Percentiles rank a stretch among this genome's conserved stretches.
These are phyloP conservation scores for Tupaia chinensis DNA, from an alignment of 2,113 vertebrate species.

Conservation along the genomic window DNA sequence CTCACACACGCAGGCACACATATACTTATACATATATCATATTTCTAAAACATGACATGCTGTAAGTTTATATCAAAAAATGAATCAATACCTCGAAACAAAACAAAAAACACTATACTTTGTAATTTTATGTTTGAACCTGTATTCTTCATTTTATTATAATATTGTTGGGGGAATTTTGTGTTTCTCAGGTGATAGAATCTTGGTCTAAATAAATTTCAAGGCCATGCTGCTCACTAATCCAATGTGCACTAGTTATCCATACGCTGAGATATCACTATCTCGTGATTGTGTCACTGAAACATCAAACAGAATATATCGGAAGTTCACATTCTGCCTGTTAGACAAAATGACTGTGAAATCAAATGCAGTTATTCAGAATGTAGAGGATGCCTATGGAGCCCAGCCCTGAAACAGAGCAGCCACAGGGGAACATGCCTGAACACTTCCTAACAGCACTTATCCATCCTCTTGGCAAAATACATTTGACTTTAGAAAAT, in stretches of 20 bases:
- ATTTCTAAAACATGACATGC: neutral
- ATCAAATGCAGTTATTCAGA: neutral
- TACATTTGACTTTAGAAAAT: conserved; percentile 44
- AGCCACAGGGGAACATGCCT: neutral
- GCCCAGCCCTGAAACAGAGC: neutral
- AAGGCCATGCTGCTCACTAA: neutral
- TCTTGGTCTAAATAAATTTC: conserved; percentile 28
- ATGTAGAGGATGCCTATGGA: neutral
- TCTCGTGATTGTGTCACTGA: conserved; percentile 7
- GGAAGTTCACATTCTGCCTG: conserved; percentile 30
- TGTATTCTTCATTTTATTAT: conserved; percentile 7
- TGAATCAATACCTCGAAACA: neutral
- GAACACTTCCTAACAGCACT: neutral
- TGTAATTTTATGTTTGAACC: neutral
- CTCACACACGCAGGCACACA: neutral
- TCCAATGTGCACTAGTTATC: neutral
- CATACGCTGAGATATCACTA: neutral
- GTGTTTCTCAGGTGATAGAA: conserved; percentile 14
- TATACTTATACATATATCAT: neutral
- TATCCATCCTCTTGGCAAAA: neutral
- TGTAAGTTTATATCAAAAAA: neutral
- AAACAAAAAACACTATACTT: neutral
- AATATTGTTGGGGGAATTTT: neutral
- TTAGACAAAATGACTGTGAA: neutral
- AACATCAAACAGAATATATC: conserved; percentile 41